Base-by-base conservation (phyloP, 2,113 vertebrate genomes). In the Cnemophilus loriae region DNA sequence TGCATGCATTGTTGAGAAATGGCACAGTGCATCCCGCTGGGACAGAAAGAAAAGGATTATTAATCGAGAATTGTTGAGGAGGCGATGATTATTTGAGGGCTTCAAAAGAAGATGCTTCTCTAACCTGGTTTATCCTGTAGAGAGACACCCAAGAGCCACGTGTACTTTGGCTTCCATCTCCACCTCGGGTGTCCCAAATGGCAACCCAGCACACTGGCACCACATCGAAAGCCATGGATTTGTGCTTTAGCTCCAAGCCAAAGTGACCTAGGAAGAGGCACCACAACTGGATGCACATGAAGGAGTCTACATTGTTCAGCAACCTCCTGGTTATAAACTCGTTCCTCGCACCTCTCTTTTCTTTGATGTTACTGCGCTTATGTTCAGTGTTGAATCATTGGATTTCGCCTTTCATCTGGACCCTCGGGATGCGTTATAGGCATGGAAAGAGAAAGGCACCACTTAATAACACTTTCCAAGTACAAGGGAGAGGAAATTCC, bases 371-470 rank as follows among this genome's bases (percentile, higher is more conserved):
- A 52, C 12, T 57, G 28, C 68, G 49, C 64, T 86, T 63, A 76
- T 23, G 41, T 64, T 92, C 68, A 28, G 42, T 2, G 17, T 67
- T 93, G 85, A 93, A 69, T 93, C 83, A 84, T 3, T 79, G 76
- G 65, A 46, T 57, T 35, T 44, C 3, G 23, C 37, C 60, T 86
- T 96, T 89, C 77, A 87, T 84, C 76, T 0, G 13, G 52, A 67
- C 92, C 92, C 86, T 68, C 1, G 80, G 96, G 95, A 94, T 87
- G 60, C 2, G 0, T 88, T 87, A 81, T 7, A 76, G 33, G 26
- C 83, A 92, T 91, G 92, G 88, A 96, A 97, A 96, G 90, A 90
- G 96, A 96, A 97, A 96, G 53, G 65, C 83, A 90, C 65, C 50
- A 84, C 80, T 94, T 87, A 90, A 74, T 89, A 92, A 93, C 47